Evolutionary conservation across 2,888 invertebrate species (phyloP).

Genomic region (Ptychoptera contaminata): DNA sequence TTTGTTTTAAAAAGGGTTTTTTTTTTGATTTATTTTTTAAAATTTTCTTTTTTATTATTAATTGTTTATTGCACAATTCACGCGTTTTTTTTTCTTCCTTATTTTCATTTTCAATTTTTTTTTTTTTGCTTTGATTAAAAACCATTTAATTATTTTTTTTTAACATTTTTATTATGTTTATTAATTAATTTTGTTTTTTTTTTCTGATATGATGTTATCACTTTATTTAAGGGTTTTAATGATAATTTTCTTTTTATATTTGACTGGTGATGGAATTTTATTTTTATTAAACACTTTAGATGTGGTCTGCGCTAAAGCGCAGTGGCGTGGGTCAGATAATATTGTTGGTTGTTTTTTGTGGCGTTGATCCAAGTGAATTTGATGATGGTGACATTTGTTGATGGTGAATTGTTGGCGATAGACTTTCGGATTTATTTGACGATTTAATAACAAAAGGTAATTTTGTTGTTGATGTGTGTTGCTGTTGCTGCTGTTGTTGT

Average conservation of each 20-base stretch:
- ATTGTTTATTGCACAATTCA: not conserved
- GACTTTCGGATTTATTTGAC: not conserved
- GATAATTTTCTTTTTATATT: not conserved
- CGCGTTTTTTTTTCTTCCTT: not conserved
- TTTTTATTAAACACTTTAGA: not conserved
- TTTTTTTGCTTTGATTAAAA: too few species aligned
- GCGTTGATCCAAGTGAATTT: not conserved
- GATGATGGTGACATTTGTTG: not conserved
- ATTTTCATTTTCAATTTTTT: too few species aligned
- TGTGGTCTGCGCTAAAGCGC: conserved; percentile 25
- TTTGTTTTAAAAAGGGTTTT: too few species aligned
- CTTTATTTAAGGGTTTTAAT: too few species aligned
- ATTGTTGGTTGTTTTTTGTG: conserved; percentile 2
- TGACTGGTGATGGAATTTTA: not conserved
- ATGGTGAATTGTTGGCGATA: not conserved
- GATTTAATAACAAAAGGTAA: not conserved
- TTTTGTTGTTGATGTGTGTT: too few species aligned
- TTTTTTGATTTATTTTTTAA: not conserved
- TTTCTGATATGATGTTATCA: too few species aligned
- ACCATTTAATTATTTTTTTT: too few species aligned
- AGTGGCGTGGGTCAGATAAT: conserved; percentile 33
- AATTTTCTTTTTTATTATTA: not conserved
- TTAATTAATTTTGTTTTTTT: not conserved
- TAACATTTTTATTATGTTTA: too few species aligned
- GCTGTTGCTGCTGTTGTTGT: conserved; percentile 2